phyloP scores from a whole-genome alignment of 2,888 invertebrate species.

The Lissonota sp. region DNA sequence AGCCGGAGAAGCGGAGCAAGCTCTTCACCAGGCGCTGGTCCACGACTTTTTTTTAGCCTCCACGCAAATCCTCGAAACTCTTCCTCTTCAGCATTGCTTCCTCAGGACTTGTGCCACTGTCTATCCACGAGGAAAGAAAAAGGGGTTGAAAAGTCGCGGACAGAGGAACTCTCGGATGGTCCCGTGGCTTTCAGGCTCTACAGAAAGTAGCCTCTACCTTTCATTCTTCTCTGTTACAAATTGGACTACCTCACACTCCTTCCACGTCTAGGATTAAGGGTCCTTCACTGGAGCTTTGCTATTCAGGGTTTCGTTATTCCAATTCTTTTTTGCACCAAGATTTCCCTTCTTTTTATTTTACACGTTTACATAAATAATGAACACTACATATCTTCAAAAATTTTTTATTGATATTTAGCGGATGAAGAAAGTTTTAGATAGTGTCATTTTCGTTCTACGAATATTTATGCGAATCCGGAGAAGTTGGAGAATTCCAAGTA shows the following conservation, averaged over 20 bases:
- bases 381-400: too few relatives aligned
- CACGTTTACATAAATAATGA: not conserved
- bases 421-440: too few relatives aligned
- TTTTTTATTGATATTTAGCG: too few relatives aligned
- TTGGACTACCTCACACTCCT: slow-evolving; percentile 66
- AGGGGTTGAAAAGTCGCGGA: slow-evolving; percentile 58
- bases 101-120: not conserved
- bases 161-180: slow-evolving; percentile 44
- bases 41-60: slow-evolving; percentile 64
- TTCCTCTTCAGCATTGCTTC: slow-evolving; percentile 44
- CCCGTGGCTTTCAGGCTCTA: slow-evolving; percentile 58
- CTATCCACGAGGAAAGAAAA: slow-evolving; percentile 36
- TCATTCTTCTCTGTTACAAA: slow-evolving; percentile 68
- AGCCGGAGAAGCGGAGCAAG: slow-evolving; percentile 56
- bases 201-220: slow-evolving; percentile 68
- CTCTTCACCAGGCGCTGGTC: slow-evolving; percentile 36
- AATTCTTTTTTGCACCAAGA: slow-evolving; percentile 36
- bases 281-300: slow-evolving; percentile 54
- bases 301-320: slow-evolving; percentile 50
- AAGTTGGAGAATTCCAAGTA: too few relatives aligned
- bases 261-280: slow-evolving; percentile 67
- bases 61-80: slow-evolving; percentile 60
- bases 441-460: too few relatives aligned
- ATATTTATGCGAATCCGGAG: too few relatives aligned
- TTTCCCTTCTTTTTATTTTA: slow-evolving; percentile 1